Evolutionary conservation across 2,113 vertebrate species (phyloP).

Genomic region (Cepphus grylle): DNA sequence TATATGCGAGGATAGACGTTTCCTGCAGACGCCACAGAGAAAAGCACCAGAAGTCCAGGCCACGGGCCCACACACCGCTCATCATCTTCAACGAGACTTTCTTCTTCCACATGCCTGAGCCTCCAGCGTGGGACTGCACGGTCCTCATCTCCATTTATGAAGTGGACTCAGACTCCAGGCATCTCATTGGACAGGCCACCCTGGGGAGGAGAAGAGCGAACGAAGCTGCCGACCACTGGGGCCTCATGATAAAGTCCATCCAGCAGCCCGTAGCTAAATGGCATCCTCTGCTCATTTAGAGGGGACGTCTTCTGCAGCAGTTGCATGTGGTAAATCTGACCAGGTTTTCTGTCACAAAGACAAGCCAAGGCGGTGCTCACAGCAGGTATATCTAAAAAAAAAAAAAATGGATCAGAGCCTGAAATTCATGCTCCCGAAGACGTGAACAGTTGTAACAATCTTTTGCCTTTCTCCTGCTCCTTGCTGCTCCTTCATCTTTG

Average conservation of each 20-base stretch:
- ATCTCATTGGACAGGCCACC: conserved; percentile 69
- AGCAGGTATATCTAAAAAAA: not conserved
- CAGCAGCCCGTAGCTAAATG: conserved; percentile 78
- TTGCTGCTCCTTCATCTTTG: not conserved
- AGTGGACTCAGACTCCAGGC: conserved; percentile 46
- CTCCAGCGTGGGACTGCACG: conserved; percentile 57
- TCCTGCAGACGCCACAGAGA: conserved; percentile 72
- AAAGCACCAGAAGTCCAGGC: conserved; percentile 74
- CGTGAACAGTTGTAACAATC: not conserved
- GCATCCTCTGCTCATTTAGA: conserved; percentile 72
- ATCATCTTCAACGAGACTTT: conserved; percentile 78
- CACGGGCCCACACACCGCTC: conserved; percentile 20
- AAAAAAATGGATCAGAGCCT: not conserved
- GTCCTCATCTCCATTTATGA: conserved; percentile 73
- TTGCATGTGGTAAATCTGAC: not conserved
- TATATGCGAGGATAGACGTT: conserved; percentile 70
- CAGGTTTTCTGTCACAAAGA: not conserved
- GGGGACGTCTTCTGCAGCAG: not conserved
- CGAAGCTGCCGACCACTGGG: conserved; percentile 71
- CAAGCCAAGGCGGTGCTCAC: not conserved
- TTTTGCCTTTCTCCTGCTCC: not conserved
- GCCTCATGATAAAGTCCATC: conserved; percentile 70
- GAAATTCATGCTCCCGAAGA: not conserved
- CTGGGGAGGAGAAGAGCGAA: conserved; percentile 60
- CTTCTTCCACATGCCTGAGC: conserved; percentile 72